Conservation (phyloP, 2,113 vertebrate genomes). For the Rhabdornis inornatus region DNA sequence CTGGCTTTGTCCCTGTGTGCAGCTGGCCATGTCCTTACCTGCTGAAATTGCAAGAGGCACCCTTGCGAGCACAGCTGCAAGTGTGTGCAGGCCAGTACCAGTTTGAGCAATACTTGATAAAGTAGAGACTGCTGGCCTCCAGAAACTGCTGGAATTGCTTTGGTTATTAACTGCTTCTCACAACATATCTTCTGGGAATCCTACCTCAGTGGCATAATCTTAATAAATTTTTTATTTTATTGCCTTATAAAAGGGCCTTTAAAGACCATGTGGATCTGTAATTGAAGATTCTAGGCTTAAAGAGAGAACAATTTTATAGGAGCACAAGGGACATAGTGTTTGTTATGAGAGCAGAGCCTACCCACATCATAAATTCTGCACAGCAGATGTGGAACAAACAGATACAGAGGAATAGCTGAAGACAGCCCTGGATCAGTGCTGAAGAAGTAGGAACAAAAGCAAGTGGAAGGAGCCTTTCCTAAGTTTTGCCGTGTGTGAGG, state of each 20-base stretch:
- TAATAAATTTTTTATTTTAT: slow-evolving; percentile 57
- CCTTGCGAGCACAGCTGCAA: background rate
- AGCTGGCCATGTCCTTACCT: background rate
- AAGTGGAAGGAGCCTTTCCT: background rate
- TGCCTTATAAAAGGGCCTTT: slow-evolving; percentile 49
- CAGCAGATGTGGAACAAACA: background rate
- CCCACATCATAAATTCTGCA: background rate
- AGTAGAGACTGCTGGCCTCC: background rate
- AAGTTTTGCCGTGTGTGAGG: accelerated
- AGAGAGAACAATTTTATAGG: slow-evolving; percentile 15
- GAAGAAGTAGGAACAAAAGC: background rate
- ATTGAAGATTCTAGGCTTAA: slow-evolving; percentile 20
- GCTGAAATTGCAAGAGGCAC: background rate
- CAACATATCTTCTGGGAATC: background rate
- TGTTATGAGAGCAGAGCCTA: background rate
- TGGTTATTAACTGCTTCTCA: slow-evolving; percentile 10
- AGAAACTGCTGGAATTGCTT: background rate
- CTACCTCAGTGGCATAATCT: background rate
- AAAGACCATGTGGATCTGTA: slow-evolving; percentile 28
- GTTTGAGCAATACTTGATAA: background rate
- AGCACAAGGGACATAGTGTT: background rate
- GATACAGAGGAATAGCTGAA: background rate
- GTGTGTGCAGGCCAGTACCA: background rate
- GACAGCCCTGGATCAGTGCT: background rate
- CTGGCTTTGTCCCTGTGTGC: background rate